Evolutionary conservation across 2,113 vertebrate species (phyloP), one percentile per base, ranked within the genome.

Genomic region (Parotia lawesii): DNA sequence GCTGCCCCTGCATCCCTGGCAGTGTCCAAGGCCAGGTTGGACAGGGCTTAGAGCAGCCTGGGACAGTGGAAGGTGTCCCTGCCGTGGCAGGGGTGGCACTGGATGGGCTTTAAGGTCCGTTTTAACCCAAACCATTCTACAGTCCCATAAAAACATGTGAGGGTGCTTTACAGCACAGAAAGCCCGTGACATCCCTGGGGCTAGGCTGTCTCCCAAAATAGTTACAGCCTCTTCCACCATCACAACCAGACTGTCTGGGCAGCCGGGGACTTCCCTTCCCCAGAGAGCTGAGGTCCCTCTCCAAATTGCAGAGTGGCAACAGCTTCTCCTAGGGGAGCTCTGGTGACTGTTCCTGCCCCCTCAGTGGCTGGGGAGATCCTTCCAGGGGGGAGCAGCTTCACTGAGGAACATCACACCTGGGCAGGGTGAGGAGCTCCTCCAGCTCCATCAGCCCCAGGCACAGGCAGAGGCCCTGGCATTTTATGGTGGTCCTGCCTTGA

Each of bases 351-450:
- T 64, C 33, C 37, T n/a, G n/a, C 22, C 6, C 37, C 17, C 5
- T 5, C 28, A 24, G 50, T 35, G 50, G 6, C 54, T 33, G 42
- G 5, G 64, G n/a, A 73, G 45, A 27, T 53, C 37, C 44, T 31
- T 38, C 48, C 29, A 13, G 13, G 25, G 35, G 35, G 40, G 10
- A 72, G 4, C 18, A 67, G 5, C 33, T 33, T 66, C 42, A 6
- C 2, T 1, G 7, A 51, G 24, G 33, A 57, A 5, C 1, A 0
- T 20, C 57, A 54, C 15, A 23, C 40, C 37, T 23, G 20, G 6
- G 42, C 6, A 10, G 15, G 25, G 18, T 24, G 47, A 40, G 31
- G n/a, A 60, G 44, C 7, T 14, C 0, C 12, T n/a, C 38, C 58
- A 6, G 9, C 28, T 50, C 37, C 28, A 22, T 7, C 74, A 69